Evolutionary conservation across 2,888 invertebrate species (phyloP), one percentile per base, ranked within the genome.

Genomic region (Trachelus stipa): DNA sequence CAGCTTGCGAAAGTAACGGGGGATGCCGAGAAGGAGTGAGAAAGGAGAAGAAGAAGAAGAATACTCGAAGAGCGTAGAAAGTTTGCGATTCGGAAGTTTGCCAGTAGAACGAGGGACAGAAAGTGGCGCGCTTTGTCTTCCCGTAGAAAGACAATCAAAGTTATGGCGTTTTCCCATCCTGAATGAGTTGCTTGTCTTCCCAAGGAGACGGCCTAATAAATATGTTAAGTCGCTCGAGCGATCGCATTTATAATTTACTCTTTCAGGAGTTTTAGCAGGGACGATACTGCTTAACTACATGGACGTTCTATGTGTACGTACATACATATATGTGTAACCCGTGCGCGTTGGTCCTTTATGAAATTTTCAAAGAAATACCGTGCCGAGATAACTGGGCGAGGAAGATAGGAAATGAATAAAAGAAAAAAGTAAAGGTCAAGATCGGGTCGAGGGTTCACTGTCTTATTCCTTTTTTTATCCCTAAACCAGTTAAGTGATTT

Each of bases 1-100:
- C 6, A 6, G 40, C 40, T 40, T 40, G 40, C 40, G 40, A 40
- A 15, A 15, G 40, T 15, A 40, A 40, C 40, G 40, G 40, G 40
- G 6, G 40, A 40, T 40, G 4, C 40, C 40, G 40, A 15, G 40
- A 15, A 12, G 12, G 37, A 37, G 6, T 11, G 11, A 30, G 69
- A n/a, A 1, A 30, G 12, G 33, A 76, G 77, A 68, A 76, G 68
- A 30, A 69, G 31, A 30, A 69, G 30, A 33, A 69, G 31, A 33
- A 69, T 12, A 33, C 69, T 69, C 30, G 80, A 69, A 30, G 69
- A 69, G 31, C 31, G 30, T 69, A 82, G 81, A 81, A 83, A 83
- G 80, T 82, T 81, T 37, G 69, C 73, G 77, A 79, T 77, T 80
- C 68, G 73, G 56, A 81, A 85, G 85, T 84, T 83, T 73, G 77